Base-by-base conservation (phyloP, 2,113 vertebrate genomes). In the Atractosteus spatula region DNA sequence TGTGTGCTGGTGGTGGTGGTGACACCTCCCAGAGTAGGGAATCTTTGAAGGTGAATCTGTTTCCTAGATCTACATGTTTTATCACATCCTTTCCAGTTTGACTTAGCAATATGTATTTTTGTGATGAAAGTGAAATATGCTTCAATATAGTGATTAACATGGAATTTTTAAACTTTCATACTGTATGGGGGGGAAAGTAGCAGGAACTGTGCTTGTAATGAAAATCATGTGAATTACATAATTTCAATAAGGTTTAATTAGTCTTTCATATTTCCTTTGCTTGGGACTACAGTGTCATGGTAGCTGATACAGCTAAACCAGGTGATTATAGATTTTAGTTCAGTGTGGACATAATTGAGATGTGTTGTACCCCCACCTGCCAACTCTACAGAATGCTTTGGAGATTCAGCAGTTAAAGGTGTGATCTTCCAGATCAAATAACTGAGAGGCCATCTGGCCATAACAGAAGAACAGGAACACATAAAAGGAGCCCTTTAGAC, bases 271-370 rank as follows among this genome's bases (percentile, higher is more conserved):
- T 59, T 59, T 13, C 3, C 12, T 59, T 13, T n/a, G 11, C 56
- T 59, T 13, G 4, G 7, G 11, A 59, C 1, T 59, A 3, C n/a
- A 14, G 56, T 12, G 56, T 59, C 56, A 11, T 12, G 4, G n/a
- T 51, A 13, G 11, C n/a, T 59, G 56, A 45, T 62, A 59, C 69
- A 3, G 14, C 44, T 14, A 55, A 65, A 57, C 2, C 3, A 44
- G 41, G 13, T 29, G 55, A 67, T 63, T 51, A 55, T 8, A n/a
- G 54, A 64, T 42, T 54, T 45, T 54, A 68, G 41, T 61, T 13
- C 3, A 16, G 47, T 63, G 62, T 63, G 3, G 7, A 55, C 65
- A 66, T 76, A 76, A 82, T 79, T 71, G 78, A 75, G 76, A 78
- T 17, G 72, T 75, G 71, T 70, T 44, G 54, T 14, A 56, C n/a